phyloP scores from a whole-genome alignment of 2,888 invertebrate genomes.

The Chrysomela aeneicollis region DNA sequence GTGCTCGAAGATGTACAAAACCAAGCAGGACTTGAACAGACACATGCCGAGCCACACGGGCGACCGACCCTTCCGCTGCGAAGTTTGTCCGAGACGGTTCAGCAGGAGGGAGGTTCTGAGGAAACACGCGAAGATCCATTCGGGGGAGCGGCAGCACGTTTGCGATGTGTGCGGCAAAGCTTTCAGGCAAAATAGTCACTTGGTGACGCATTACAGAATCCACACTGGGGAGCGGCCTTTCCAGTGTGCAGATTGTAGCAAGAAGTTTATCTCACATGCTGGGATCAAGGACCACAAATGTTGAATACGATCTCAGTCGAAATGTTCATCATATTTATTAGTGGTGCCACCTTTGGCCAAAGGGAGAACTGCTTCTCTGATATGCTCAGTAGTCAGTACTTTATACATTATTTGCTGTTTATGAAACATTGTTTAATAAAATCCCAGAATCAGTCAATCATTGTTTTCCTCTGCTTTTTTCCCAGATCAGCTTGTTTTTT shows the following conservation, averaged over 20 bases:
- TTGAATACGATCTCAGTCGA: too few relatives aligned
- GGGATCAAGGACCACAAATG: slow-evolving; percentile 8
- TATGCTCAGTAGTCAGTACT: too few relatives aligned
- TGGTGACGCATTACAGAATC: slow-evolving; percentile 37
- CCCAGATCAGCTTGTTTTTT: too few relatives aligned
- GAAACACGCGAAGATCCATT: slow-evolving; percentile 46
- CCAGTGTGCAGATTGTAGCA: neutral
- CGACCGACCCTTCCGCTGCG: slow-evolving; percentile 45
- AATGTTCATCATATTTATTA: too few relatives aligned
- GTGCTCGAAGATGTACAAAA: slow-evolving; percentile 47
- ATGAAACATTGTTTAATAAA: too few relatives aligned
- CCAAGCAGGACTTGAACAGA: slow-evolving; percentile 33
- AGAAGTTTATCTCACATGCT: slow-evolving; percentile 9
- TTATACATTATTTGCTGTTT: too few relatives aligned
- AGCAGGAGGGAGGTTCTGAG: slow-evolving; percentile 48
- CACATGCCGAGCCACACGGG: slow-evolving; percentile 40
- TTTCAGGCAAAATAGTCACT: slow-evolving; percentile 55
- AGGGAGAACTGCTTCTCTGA: too few relatives aligned
- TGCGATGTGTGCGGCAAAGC: slow-evolving; percentile 62
- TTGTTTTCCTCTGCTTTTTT: too few relatives aligned
- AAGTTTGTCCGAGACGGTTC: slow-evolving; percentile 33
- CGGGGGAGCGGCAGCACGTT: slow-evolving; percentile 47
- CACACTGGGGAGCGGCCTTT: slow-evolving; percentile 17
- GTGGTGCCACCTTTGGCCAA: too few relatives aligned
- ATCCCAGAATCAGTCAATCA: too few relatives aligned